Evolutionary conservation across 2,797 vertebrate genomes (phyloP).

Genomic region (Natrix natrix): DNA sequence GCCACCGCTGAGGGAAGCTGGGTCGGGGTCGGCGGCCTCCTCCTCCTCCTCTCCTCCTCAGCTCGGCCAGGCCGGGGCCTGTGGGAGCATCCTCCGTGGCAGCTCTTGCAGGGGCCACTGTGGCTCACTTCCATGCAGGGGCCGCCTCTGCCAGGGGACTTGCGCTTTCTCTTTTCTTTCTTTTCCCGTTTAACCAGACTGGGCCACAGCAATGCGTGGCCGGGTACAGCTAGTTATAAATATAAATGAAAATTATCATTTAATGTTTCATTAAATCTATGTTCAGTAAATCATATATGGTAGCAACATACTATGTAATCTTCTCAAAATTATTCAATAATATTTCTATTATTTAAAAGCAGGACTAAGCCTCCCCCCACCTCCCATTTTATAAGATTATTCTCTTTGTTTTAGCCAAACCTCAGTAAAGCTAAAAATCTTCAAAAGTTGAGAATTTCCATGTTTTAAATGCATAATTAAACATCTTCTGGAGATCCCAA

Average conservation of each 20-base stretch:
- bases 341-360: neutral
- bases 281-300: neutral
- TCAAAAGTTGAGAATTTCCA: neutral
- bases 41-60: no score
- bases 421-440: neutral
- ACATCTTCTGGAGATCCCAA: neutral
- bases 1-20: no score
- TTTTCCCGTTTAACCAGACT: no score
- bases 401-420: neutral
- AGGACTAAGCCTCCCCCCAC: neutral
- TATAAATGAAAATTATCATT: neutral
- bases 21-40: no score
- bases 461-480: neutral
- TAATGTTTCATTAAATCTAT: neutral
- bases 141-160: no score
- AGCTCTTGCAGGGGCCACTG: no score
- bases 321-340: neutral
- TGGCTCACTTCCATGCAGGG: no score
- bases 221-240: neutral
- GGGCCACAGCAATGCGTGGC: no score
- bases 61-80: no score
- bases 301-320: neutral
- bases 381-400: neutral
- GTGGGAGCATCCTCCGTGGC: no score
- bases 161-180: no score